Base-by-base conservation (phyloP, 2,888 invertebrate species). In the Leptarthrus brevirostris region DNA sequence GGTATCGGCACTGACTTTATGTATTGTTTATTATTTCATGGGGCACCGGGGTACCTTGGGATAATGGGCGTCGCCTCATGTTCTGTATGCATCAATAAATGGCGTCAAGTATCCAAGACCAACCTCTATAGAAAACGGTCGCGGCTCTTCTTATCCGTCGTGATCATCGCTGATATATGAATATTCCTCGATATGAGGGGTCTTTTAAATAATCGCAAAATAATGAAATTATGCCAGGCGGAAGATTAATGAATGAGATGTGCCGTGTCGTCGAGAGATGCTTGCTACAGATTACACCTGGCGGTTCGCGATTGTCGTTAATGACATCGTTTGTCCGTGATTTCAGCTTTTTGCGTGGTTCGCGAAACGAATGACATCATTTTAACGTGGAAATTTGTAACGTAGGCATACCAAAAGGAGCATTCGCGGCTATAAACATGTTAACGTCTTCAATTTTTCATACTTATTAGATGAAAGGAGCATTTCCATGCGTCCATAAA, bases 171-270 rank as follows among this genome's bases (percentile, higher is more conserved):
- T n/a, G 12, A 56, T n/a, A 24, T 16, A 56, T 71, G 54, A 54
- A 71, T 54, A 71, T 54, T 56, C 40, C 6, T 18, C 44, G 53
- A 71, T 54, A 56, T 26, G 52, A 36, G 52, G 44, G 26, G 54
- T 44, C 44, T 24, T 26, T 54, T 71, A 71, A 54, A 44, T 71
- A 71, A 71, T 71, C 54, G 54, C 71, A 52, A 71, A 71, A 71
- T 71, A 71, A 71, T 71, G 70, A 71, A 71, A 72, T 72, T 72
- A 72, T 72, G 72, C 56, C 72, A 72, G 56, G 72, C 72, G 56
- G 47, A 72, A 72, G 72, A 72, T 72, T 72, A 72, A 72, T 72
- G 72, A 72, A 40, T 54, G 44, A 72, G 47, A 58, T 72, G 56
- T 52, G 24, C 44, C 47, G 44, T 56, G n/a, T 14, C 72, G 54